These are phyloP conservation scores for Scolopax bukidnonensis DNA, from an alignment of 2,797 vertebrate genomes.

Conservation along the genomic window DNA sequence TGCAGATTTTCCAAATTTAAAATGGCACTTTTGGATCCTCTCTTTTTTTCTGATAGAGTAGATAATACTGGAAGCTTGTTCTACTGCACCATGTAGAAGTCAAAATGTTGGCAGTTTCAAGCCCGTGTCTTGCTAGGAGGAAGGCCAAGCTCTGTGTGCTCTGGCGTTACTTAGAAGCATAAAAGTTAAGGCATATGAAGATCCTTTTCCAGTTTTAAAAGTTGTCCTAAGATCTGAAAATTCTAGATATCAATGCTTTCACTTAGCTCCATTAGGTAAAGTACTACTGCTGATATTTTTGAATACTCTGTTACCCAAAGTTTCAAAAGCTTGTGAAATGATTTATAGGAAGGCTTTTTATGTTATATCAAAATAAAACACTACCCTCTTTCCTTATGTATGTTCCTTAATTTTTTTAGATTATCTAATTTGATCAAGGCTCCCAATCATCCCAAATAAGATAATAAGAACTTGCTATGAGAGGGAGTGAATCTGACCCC, in stretches of 20 bases:
- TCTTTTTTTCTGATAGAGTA: not conserved
- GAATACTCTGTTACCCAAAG: not conserved
- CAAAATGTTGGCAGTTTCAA: not conserved
- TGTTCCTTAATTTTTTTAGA: not conserved
- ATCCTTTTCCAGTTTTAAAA: not conserved
- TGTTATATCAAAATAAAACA: not conserved
- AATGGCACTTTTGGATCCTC: not conserved
- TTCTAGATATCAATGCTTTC: not conserved
- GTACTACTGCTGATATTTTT: not conserved
- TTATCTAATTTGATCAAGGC: not conserved
- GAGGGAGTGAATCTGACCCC: constrained; percentile 55
- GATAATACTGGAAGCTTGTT: not conserved
- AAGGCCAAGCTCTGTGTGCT: not conserved
- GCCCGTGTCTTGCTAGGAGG: not conserved
- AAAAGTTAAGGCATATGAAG: not conserved
- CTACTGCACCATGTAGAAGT: not conserved
- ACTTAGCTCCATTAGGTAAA: not conserved
- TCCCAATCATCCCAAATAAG: constrained; percentile 35
- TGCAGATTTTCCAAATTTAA: not conserved
- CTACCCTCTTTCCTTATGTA: not conserved
- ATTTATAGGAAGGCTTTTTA: not conserved
- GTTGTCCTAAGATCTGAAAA: not conserved
- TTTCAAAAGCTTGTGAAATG: not conserved
- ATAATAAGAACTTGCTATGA: constrained; percentile 24
- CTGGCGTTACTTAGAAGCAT: not conserved